Evolutionary conservation across 2,888 invertebrate species (phyloP).

Genomic region (Clostera curtula): DNA sequence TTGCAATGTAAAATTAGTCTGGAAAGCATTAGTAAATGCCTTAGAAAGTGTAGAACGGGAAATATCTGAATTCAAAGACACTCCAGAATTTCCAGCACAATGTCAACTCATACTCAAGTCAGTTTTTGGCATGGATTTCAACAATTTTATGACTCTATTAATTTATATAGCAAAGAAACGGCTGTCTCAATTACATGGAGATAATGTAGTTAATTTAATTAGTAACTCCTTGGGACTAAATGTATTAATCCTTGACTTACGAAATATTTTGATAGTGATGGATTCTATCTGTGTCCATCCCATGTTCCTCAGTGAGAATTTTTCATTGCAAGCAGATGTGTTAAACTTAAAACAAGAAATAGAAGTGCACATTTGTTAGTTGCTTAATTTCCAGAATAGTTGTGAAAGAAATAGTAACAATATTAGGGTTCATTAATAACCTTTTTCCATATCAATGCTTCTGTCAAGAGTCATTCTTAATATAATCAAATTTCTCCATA

Average conservation of each 20-base stretch:
- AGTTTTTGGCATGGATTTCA: slow-evolving; percentile 85
- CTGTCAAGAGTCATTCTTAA: slow-evolving; percentile 3
- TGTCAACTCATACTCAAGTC: slow-evolving; percentile 88
- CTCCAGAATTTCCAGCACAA: slow-evolving; percentile 80
- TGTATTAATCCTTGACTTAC: slow-evolving; percentile 54
- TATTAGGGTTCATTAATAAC: no score
- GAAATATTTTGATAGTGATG: slow-evolving; percentile 41
- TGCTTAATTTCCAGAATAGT: slow-evolving; percentile 6
- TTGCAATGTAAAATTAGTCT: slow-evolving; percentile 85
- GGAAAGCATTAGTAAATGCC: slow-evolving; percentile 78
- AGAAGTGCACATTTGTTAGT: slow-evolving; percentile 5
- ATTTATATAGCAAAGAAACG: slow-evolving; percentile 77
- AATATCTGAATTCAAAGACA: slow-evolving; percentile 84
- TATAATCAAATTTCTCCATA: slow-evolving; percentile 3
- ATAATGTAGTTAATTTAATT: slow-evolving; percentile 45
- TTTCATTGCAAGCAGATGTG: slow-evolving; percentile 21
- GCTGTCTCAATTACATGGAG: slow-evolving; percentile 53
- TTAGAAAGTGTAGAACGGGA: slow-evolving; percentile 83
- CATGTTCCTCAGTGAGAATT: slow-evolving; percentile 28
- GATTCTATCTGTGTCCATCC: slow-evolving; percentile 33
- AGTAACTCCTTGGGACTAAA: slow-evolving; percentile 50
- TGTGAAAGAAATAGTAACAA: slow-evolving; percentile 4
- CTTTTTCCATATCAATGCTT: no score
- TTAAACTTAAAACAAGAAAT: slow-evolving; percentile 17
- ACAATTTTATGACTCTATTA: slow-evolving; percentile 80